Evolutionary conservation across 2,797 vertebrate species (phyloP).

Genomic region (Okamejei kenojei): DNA sequence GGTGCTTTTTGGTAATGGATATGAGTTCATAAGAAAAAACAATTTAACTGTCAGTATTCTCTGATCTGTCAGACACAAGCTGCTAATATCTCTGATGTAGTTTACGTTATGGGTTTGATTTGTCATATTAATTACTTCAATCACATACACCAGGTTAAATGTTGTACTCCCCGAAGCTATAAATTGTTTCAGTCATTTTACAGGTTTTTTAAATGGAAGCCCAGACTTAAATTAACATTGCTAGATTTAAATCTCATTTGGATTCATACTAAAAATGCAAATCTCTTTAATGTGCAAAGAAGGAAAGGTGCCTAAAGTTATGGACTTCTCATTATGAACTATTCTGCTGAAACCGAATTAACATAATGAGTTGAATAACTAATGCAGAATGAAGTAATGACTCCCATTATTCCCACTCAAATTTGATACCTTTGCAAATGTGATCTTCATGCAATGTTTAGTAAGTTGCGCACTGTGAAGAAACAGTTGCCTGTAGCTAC

Average conservation of each 20-base stretch:
- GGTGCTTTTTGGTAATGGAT: neutral
- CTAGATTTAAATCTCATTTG: neutral
- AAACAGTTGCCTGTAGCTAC: neutral
- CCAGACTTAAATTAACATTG: neutral
- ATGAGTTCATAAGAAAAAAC: neutral
- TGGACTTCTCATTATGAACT: neutral
- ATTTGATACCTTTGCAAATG: neutral
- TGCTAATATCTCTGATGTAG: neutral
- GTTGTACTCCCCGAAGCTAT: neutral
- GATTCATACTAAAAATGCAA: neutral
- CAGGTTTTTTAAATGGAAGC: neutral
- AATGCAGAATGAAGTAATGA: neutral
- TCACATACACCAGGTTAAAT: neutral
- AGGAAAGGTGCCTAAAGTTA: neutral
- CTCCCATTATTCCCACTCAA: neutral
- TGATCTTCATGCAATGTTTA: neutral
- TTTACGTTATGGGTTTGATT: neutral
- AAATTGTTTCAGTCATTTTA: neutral
- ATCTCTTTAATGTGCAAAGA: neutral
- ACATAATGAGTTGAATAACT: neutral
- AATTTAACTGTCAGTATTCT: neutral
- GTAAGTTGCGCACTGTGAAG: neutral
- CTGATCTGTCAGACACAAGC: neutral
- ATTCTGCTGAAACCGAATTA: neutral
- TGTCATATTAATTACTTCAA: neutral